A percentile compares a stretch with the other conserved stretches of the same genome.
These are phyloP conservation scores for Caenorhabditis auriculariae DNA, from an alignment of 2,888 invertebrate genomes.

Conservation along the genomic window DNA sequence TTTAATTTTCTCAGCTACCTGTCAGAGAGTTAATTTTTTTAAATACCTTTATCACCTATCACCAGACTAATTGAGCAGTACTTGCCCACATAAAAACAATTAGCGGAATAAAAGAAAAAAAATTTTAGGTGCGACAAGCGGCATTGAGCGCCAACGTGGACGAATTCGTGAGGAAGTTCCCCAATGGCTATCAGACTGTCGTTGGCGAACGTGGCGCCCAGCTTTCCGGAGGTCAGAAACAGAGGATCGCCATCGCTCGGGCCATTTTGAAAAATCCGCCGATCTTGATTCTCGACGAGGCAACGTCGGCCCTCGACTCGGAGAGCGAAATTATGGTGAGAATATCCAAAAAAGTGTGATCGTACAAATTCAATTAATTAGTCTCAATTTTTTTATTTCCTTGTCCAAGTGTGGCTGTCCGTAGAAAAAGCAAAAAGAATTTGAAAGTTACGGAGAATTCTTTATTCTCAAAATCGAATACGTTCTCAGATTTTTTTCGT, in stretches of 20 bases:
- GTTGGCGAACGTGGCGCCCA: slow-evolving; percentile 74
- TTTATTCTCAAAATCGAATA: too few species aligned
- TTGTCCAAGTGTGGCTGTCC: too few species aligned
- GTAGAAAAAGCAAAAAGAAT: too few species aligned
- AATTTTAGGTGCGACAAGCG: slow-evolving; percentile 71
- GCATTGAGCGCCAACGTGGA: slow-evolving; percentile 87
- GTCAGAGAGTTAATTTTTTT: too few species aligned
- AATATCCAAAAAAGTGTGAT: not conserved
- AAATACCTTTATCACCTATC: too few species aligned
- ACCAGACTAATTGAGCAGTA: too few species aligned
- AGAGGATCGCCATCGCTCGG: slow-evolving; percentile 89
- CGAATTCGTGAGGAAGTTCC: slow-evolving; percentile 81
- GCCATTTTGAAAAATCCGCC: slow-evolving; percentile 88
- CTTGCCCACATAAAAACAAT: not conserved
- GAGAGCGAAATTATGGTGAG: slow-evolving; percentile 51
- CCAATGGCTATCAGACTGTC: slow-evolving; percentile 74
- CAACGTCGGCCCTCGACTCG: slow-evolving; percentile 80
- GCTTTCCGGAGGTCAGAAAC: slow-evolving; percentile 72
- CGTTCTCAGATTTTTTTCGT: too few species aligned
- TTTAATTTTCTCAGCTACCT: too few species aligned
- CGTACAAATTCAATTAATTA: not conserved
- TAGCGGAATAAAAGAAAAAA: not conserved
- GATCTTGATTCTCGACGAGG: slow-evolving; percentile 82
- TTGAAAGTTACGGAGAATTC: too few species aligned
- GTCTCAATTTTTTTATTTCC: too few species aligned